Evolutionary conservation across 2,797 vertebrate species (phyloP), one percentile per base, ranked within the genome.

Genomic region (Orestias chungarensis): DNA sequence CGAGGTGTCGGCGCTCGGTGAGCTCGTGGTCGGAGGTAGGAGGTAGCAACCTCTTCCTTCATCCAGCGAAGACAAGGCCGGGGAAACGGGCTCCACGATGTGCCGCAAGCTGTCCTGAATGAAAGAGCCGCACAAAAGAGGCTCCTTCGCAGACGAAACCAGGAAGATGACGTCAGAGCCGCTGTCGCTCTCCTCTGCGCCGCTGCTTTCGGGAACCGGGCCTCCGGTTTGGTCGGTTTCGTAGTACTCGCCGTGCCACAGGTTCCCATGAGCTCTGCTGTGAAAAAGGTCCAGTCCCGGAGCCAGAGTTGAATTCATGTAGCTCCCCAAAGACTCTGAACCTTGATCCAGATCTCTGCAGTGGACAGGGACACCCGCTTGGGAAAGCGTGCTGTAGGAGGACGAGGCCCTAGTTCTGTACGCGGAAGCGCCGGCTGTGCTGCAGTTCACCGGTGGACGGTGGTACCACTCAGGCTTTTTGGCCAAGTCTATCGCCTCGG

Each of bases 401-500:
- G 87, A 87, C 0, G 81, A 76, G 12, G 89, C 40, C 52, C 90
- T 78, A 44, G 87, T 67, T 23, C 91, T 79, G 82, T 85, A 93
- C 0, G 84, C 62, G 35, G 91, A 72, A 47, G 82, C 29, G 42
- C 85, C 50, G 35, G 90, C 89, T 0, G 91, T 52, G 80, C 75
- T 74, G 76, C 87, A 86, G 83, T 77, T 75, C 2, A 80, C 62
- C 0, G 91, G 89, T 44, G 80, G 84, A 18, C 86, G 57, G 79
- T 89, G 90, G 83, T 91, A 91, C 93, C 93, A 93, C 76, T 92
- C 91, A 0, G 91, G 87, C 75, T 92, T 93, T 84, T 90, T 93
- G 0, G 83, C 87, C 75, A 93, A 77, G 82, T 93, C 90, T 82
- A 90, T 42, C 57, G 88, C 81, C 33, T 92, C 89, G 3, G 84